A percentile compares a stretch with the other conserved stretches of the same genome.
Conservation (phyloP, 2,113 vertebrate genomes). For the Chaetodon auriga region DNA sequence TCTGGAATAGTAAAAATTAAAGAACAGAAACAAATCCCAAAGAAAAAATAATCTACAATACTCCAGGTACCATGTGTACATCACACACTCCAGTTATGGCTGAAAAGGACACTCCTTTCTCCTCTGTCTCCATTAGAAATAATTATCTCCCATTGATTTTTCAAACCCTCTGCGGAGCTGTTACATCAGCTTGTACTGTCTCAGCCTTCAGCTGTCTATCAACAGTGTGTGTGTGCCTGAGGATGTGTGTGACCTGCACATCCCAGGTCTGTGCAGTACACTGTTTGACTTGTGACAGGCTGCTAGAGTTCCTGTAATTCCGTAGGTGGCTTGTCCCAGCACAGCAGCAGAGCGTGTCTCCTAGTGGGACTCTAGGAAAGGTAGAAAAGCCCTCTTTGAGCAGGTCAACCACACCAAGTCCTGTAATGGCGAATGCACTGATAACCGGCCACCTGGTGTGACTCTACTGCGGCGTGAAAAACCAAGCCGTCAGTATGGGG, state of each 20-base stretch:
- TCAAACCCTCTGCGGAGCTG: conserved; percentile 38
- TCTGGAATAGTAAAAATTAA: not conserved
- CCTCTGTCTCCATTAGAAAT: conserved; percentile 71
- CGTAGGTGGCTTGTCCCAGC: conserved; percentile 37
- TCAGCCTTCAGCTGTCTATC: conserved; percentile 59
- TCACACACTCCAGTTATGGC: conserved; percentile 6
- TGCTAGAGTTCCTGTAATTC: conserved; percentile 46
- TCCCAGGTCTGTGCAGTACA: conserved; percentile 35
- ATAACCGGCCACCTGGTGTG: conserved; percentile 71
- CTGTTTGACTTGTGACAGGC: conserved; percentile 54
- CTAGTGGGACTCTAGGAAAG: conserved; percentile 40
- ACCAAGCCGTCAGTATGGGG: conserved; percentile 70
- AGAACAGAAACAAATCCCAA: conserved; percentile 17
- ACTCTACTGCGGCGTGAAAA: conserved; percentile 67
- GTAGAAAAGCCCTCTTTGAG: conserved; percentile 62
- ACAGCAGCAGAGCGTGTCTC: conserved; percentile 49
- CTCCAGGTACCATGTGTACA: conserved; percentile 32
- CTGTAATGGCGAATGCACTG: conserved; percentile 68
- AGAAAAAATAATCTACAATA: conserved; percentile 20
- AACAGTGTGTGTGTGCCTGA: conserved; percentile 9
- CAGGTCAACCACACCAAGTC: conserved; percentile 60
- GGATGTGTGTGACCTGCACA: conserved; percentile 35
- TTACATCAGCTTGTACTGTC: conserved; percentile 53
- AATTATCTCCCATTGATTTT: conserved; percentile 74
- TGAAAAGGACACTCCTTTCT: conserved; percentile 52